Evolutionary conservation across 2,113 vertebrate species (phyloP), one percentile per base, ranked within the genome.

Genomic region (Oxyura jamaicensis): DNA sequence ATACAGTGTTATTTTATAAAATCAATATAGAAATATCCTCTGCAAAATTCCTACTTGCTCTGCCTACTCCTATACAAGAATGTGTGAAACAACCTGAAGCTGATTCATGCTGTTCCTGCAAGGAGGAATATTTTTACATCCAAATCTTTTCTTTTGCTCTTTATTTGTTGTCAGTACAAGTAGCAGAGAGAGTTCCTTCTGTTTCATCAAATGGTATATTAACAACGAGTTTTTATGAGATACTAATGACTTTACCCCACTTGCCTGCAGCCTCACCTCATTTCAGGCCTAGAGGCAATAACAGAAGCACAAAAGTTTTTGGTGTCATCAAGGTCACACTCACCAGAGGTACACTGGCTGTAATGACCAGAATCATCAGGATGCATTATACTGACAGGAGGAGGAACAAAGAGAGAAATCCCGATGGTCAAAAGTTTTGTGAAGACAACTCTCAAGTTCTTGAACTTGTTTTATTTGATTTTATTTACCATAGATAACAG

Each of bases 201-300:
- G 71, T 12, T 92, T 91, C 89, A 87, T 87, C 81, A 91, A 89
- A 92, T 62, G 62, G 62, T 86, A 95, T 93, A 83, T 95, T 93
- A 94, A 85, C 41, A 83, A 62, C 31, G 19, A 69, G 25, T 55
- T 75, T 65, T 88, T 48, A 80, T 71, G 50, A 77, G 78, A 85
- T 85, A 53, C 59, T 95, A 91, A 96, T 63, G 75, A 85, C 1
- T 7, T 62, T 74, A 48, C 28, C 20, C 29, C 31, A 18, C 31
- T 69, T 71, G 55, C 46, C 74, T 80, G 63, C 59, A 88, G 82
- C 46, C 17, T 79, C 53, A 53, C 17, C 44, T 77, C 33, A 12
- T 80, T 84, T 92, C n/a, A 59, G 55, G 50, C 52, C 59, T 42
- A 63, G 46, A 89, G 63, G 72, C 55, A 69, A 28, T 11, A 80